Conservation (phyloP, 92 coral and sea anemone species). For the Zoanthus solanderi region DNA sequence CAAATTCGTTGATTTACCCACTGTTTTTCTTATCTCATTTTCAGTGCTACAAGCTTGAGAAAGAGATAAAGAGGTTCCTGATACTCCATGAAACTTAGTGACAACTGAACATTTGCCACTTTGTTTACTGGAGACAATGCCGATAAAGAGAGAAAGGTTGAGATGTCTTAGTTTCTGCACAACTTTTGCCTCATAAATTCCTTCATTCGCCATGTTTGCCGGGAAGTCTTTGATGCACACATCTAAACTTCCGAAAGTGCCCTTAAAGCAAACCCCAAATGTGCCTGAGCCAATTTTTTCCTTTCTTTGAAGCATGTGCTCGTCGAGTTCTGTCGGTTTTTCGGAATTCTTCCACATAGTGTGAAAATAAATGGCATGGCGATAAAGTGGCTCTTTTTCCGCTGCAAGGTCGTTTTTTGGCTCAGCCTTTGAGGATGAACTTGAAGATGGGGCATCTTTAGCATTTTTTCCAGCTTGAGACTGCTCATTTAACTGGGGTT, state of each 20-base stretch:
- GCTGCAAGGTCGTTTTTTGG: neutral
- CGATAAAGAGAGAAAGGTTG: too few relatives aligned
- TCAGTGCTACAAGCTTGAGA: neutral
- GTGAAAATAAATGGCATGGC: constrained; percentile 17
- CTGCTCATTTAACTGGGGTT: neutral
- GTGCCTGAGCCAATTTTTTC: too few relatives aligned
- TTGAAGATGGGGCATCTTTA: neutral
- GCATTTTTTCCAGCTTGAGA: neutral
- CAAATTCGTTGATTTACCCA: neutral
- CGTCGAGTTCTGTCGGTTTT: too few relatives aligned
- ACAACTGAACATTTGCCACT: too few relatives aligned
- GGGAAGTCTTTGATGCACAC: too few relatives aligned
- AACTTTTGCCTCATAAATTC: too few relatives aligned
- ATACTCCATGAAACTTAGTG: neutral
- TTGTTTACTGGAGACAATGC: too few relatives aligned
- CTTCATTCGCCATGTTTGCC: too few relatives aligned
- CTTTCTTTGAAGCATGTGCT: too few relatives aligned
- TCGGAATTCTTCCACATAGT: neutral
- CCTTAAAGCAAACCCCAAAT: too few relatives aligned
- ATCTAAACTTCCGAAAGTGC: too few relatives aligned
- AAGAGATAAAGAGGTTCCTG: neutral
- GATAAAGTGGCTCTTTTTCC: neutral
- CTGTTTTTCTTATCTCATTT: neutral
- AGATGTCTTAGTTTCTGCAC: too few relatives aligned
- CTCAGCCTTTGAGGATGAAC: neutral